Evolutionary conservation across 2,797 vertebrate species (phyloP).

Genomic region (Nyctibius grandis): DNA sequence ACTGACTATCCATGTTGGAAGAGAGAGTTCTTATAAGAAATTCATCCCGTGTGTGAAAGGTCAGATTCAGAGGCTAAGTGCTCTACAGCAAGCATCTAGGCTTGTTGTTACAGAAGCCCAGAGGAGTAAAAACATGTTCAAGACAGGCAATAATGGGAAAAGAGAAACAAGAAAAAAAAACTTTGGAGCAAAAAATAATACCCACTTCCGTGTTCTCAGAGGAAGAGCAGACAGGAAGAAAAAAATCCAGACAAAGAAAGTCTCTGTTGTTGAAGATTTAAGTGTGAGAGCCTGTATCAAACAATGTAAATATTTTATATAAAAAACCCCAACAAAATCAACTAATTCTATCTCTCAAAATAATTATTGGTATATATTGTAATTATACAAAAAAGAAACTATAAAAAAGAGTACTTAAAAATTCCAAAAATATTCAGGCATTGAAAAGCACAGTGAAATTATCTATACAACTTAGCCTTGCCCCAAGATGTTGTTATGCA

Average conservation of each 20-base stretch:
- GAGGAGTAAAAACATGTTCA: not conserved
- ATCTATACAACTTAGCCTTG: not conserved
- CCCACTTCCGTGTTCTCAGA: not conserved
- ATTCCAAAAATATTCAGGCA: not conserved
- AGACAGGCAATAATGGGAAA: not conserved
- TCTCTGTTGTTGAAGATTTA: not conserved
- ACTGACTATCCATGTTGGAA: not conserved
- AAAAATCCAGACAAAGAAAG: not conserved
- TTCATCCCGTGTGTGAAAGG: not conserved
- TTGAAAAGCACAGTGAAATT: not conserved
- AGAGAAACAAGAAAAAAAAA: not conserved
- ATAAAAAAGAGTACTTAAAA: not conserved
- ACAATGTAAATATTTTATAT: not conserved
- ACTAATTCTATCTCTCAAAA: not conserved
- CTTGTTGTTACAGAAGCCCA: constrained; percentile 9
- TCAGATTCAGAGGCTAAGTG: constrained; percentile 42
- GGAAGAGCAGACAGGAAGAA: not conserved
- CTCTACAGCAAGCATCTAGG: not conserved
- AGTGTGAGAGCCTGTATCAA: not conserved
- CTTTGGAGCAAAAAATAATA: not conserved
- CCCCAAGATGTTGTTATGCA: not conserved
- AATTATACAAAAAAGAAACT: not conserved
- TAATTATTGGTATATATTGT: not conserved
- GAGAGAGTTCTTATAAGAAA: not conserved
- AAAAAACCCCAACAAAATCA: not conserved